phyloP scores from a whole-genome alignment of 2,113 vertebrate species.

The Brachypteracias leptosomus region DNA sequence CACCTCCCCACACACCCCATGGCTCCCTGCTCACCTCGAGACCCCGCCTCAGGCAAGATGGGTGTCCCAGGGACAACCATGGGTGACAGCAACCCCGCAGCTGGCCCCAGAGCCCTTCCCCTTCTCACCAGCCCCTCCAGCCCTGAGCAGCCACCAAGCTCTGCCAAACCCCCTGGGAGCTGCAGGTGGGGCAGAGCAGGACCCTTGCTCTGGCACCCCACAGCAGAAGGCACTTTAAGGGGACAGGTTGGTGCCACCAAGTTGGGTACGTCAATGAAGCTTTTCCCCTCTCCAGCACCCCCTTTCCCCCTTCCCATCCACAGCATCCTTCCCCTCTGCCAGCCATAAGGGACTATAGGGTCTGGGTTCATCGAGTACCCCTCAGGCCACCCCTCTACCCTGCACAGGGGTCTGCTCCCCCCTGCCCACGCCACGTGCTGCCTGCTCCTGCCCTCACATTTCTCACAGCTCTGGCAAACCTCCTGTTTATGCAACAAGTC shows the following conservation, averaged over 20 bases:
- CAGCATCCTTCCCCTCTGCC: neutral
- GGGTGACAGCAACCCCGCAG: neutral
- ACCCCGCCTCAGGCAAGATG: neutral
- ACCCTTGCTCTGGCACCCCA: neutral
- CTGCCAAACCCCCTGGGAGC: neutral
- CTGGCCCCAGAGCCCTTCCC: neutral
- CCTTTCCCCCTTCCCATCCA: neutral
- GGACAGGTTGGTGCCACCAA: neutral
- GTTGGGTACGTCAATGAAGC: rapidly evolving
- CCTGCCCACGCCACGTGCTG: neutral
- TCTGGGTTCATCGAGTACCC: neutral
- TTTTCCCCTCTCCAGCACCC: neutral
- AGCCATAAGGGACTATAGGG: neutral
- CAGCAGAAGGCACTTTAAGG: neutral
- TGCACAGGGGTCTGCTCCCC: neutral
- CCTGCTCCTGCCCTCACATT: neutral
- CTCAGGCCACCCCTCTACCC: neutral
- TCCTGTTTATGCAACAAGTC: slow-evolving; percentile 60
- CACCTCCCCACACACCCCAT: neutral
- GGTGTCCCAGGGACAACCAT: neutral
- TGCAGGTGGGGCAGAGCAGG: neutral
- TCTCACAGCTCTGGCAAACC: slow-evolving; percentile 9
- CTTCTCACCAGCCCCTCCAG: neutral
- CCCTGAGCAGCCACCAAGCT: neutral
- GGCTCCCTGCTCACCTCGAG: rapidly evolving